These are phyloP conservation scores for Meandrusa payeni DNA, from an alignment of 2,888 invertebrate genomes.

Conservation along the genomic window DNA sequence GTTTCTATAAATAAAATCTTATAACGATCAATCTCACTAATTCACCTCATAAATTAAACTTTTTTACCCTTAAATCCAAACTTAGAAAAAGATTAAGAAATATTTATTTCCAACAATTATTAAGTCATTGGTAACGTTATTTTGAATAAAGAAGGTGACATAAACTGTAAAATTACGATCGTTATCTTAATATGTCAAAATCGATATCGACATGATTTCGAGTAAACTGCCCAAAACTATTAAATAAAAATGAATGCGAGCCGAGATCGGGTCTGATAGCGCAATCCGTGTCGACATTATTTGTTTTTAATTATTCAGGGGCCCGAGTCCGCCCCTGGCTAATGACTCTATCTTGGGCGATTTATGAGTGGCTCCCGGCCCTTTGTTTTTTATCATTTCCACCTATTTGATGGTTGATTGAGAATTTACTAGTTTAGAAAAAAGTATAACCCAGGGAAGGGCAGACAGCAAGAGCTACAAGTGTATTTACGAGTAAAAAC, in stretches of 20 bases:
- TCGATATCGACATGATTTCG: conserved; percentile 43
- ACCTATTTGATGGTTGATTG: conserved; percentile 54
- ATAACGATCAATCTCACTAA: too few species aligned
- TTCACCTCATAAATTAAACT: too few species aligned
- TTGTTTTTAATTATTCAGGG: conserved; percentile 78
- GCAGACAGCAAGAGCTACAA: too few species aligned
- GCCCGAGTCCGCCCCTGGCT: conserved; percentile 68
- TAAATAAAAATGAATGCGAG: conserved; percentile 65
- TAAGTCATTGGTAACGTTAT: too few species aligned
- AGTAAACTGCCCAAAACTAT: conserved; percentile 41
- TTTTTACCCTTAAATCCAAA: too few species aligned
- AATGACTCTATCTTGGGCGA: conserved; percentile 75
- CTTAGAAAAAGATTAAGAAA: too few species aligned
- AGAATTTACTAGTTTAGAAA: conserved; percentile 32
- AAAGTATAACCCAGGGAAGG: too few species aligned
- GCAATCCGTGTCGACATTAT: conserved; percentile 76
- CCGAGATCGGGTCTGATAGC: conserved; percentile 64
- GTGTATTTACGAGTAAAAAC: too few species aligned
- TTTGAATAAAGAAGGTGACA: not conserved
- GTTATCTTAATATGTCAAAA: conserved; percentile 7
- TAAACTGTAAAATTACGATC: conserved; percentile 1
- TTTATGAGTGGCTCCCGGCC: conserved; percentile 59
- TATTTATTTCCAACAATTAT: too few species aligned
- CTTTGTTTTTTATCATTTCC: conserved; percentile 60
- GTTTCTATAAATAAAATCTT: too few species aligned